Evolutionary conservation across 2,797 vertebrate species (phyloP), one percentile per base, ranked within the genome.

Genomic region (Notoglanidium macrostoma): DNA sequence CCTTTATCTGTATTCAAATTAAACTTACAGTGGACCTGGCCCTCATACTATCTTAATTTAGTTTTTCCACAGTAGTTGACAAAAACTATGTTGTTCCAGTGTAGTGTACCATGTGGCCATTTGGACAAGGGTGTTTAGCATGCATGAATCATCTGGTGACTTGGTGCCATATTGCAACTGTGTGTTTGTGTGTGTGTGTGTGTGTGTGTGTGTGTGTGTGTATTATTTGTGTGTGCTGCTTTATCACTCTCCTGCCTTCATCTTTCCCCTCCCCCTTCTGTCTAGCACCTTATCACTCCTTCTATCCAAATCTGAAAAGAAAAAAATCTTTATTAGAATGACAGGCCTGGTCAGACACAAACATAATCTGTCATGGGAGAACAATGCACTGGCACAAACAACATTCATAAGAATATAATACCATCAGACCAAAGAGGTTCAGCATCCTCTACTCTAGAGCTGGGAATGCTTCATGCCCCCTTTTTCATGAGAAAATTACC

Each of bases 331-430:
- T 93, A 94, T 95, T 95, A 94, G 94, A 92, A 72, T 93, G 94
- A 93, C 93, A 91, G 93, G 92, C 90, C 92, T 81, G 91, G 91
- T 92, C 92, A 91, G 90, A 93, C 92, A 92, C 89, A 89, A 93
- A 92, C 91, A 91, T 92, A 91, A 83, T 89, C 89, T 91, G 94
- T 94, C 93, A 93, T 86, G 90, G 90, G 79, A 87, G 92, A 94
- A 94, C 94, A 94, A 94, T 93, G 93, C 92, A 88, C 88, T 86
- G 93, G 90, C 93, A 93, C 92, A 92, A 61, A 88, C 93, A 92
- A 95, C 95, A 94, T 95, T 95, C 94, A 94, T 94, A 94, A 94
- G 95, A 95, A 94, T 95, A 95, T 95, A 95, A 95, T 94, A 91
- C 90, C 93, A 92, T 91, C 92, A 92, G 92, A 92, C 90, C 93